Percentiles rank a stretch among this genome's conserved stretches.
Conservation (phyloP, 1,140 invertebrate genomes). For the Neomicropteryx cornuta region DNA sequence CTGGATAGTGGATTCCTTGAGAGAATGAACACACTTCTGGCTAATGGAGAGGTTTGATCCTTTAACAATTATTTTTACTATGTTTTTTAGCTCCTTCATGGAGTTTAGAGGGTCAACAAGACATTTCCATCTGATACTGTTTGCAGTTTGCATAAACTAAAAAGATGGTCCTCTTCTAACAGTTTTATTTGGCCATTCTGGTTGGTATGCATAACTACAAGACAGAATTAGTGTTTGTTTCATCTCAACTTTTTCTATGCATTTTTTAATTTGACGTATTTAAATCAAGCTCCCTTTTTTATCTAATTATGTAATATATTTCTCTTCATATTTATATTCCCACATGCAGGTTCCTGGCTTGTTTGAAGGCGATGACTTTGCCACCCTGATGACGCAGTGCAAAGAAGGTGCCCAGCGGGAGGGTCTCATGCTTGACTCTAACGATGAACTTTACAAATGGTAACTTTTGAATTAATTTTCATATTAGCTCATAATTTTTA, state of each 20-base stretch:
- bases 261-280: not conserved
- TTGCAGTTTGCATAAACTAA: no score
- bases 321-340: not conserved
- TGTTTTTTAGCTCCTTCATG: no score
- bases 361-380: constrained; percentile 94
- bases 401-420: constrained; percentile 97
- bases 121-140: no score
- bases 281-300: not conserved
- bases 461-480: constrained; percentile 13
- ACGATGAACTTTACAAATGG: constrained; percentile 97
- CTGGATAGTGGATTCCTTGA: constrained; percentile 97
- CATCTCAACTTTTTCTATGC: not conserved
- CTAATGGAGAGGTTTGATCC: constrained; percentile 78
- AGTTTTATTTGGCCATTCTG: no score
- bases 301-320: not conserved
- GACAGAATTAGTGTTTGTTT: constrained; percentile 1
- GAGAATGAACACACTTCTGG: constrained; percentile 96
- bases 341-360: constrained; percentile 65
- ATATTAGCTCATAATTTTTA: constrained; percentile 1
- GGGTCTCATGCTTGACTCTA: constrained; percentile 96
- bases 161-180: no score
- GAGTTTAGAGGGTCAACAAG: no score
- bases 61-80: not conserved
- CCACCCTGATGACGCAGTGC: constrained; percentile 98
- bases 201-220: not conserved